Percentiles rank a stretch among this genome's conserved stretches.
Evolutionary conservation across 2,797 vertebrate genomes (phyloP).

Genomic region (Melanotaenia trifasciata): DNA sequence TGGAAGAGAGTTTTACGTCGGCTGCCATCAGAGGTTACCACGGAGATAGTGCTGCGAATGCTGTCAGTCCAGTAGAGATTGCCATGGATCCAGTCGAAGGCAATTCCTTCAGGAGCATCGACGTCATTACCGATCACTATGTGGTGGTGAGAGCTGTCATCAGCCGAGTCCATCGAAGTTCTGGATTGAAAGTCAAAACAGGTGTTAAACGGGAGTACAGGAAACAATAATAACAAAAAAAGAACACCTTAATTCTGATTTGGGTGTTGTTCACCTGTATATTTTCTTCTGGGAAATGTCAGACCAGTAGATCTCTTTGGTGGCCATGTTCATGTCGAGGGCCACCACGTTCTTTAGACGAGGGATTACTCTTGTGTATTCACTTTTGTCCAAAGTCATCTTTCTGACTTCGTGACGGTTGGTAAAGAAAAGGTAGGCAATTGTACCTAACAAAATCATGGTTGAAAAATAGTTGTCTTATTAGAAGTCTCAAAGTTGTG

Average conservation of each 20-base stretch:
- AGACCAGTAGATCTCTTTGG: conserved; percentile 90
- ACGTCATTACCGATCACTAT: conserved; percentile 78
- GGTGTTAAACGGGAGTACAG: conserved; percentile 5
- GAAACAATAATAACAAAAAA: neutral
- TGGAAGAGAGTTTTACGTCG: conserved; percentile 87
- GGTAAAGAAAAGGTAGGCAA: conserved; percentile 91
- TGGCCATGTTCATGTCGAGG: conserved; percentile 87
- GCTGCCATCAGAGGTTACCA: conserved; percentile 83
- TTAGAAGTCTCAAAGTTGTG: neutral
- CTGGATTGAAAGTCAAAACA: conserved; percentile 68
- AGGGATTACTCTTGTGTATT: conserved; percentile 88
- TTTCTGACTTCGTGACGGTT: conserved; percentile 91
- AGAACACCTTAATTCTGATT: rapidly evolving
- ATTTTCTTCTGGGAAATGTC: conserved; percentile 90
- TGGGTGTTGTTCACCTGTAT: conserved; percentile 84
- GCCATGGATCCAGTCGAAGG: conserved; percentile 91
- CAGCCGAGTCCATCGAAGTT: conserved; percentile 79
- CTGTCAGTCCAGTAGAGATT: conserved; percentile 95
- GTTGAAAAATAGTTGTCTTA: neutral
- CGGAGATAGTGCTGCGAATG: conserved; percentile 84
- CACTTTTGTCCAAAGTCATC: conserved; percentile 90
- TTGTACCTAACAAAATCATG: conserved; percentile 77
- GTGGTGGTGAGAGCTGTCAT: conserved; percentile 76
- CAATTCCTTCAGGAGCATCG: conserved; percentile 88
- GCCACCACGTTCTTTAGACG: conserved; percentile 89